These are phyloP conservation scores for Telmatochromis bifrenatus DNA, from an alignment of 2,113 vertebrate species.

Conservation along the genomic window DNA sequence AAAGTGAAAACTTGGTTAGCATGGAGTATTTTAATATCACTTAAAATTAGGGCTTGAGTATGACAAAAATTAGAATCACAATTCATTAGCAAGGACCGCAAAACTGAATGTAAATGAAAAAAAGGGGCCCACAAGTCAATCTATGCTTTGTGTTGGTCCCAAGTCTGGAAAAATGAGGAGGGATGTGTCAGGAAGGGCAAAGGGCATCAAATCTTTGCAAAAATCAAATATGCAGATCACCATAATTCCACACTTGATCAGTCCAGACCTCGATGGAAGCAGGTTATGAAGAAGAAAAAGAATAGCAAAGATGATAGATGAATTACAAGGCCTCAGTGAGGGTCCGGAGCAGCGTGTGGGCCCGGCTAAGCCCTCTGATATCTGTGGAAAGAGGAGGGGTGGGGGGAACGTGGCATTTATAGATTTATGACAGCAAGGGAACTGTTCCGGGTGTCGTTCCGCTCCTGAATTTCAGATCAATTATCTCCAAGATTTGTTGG, in stretches of 20 bases:
- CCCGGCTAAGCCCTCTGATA: background rate
- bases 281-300: background rate
- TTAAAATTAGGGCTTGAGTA: background rate
- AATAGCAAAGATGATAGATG: background rate
- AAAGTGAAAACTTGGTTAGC: background rate
- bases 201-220: background rate
- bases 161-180: background rate
- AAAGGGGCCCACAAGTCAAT: background rate
- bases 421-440: background rate
- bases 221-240: background rate
- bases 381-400: background rate
- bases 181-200: background rate
- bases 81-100: background rate
- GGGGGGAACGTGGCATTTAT: background rate
- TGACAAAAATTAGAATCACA: background rate
- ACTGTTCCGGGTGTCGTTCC: background rate
- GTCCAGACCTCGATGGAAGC: background rate
- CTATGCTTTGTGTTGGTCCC: background rate
- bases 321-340: background rate
- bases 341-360: background rate
- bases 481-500: background rate
- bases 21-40: background rate
- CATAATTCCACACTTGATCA: background rate
- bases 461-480: background rate
- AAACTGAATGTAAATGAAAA: background rate